Percentiles rank a stretch among this genome's conserved stretches.
These are phyloP conservation scores for Macquaria australasica DNA, from an alignment of 2,113 vertebrate genomes.

Conservation along the genomic window DNA sequence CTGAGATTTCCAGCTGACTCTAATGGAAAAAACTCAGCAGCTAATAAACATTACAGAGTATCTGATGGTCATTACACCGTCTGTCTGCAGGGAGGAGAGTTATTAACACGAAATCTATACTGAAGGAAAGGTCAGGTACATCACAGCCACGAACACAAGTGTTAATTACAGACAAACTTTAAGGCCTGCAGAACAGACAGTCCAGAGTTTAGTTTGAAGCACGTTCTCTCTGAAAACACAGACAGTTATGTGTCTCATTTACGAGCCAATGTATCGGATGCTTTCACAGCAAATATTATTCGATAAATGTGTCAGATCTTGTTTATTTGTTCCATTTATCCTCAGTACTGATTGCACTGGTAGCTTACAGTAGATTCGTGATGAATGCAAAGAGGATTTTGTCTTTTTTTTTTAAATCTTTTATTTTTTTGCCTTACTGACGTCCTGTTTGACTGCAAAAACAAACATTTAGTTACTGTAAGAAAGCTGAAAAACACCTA, in stretches of 20 bases:
- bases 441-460: too few species aligned
- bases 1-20: constrained; percentile 8
- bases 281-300: not conserved
- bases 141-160: not conserved
- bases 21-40: not conserved
- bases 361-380: not conserved
- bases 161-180: constrained; percentile 14
- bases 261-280: not conserved
- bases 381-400: not conserved
- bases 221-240: not conserved
- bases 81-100: constrained; percentile 11
- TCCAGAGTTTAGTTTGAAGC: not conserved
- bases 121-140: constrained; percentile 18
- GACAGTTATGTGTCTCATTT: not conserved
- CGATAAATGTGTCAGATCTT: not conserved
- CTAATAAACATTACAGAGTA: constrained; percentile 13
- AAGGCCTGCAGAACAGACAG: not conserved
- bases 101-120: constrained; percentile 12
- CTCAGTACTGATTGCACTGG: not conserved
- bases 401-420: too few species aligned
- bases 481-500: too few species aligned
- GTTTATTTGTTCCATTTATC: constrained; percentile 1
- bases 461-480: too few species aligned
- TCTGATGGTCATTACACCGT: not conserved
- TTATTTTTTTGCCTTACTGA: too few species aligned